phyloP scores from a whole-genome alignment of 2,888 invertebrate genomes.

The Liposcelis brunnea region DNA sequence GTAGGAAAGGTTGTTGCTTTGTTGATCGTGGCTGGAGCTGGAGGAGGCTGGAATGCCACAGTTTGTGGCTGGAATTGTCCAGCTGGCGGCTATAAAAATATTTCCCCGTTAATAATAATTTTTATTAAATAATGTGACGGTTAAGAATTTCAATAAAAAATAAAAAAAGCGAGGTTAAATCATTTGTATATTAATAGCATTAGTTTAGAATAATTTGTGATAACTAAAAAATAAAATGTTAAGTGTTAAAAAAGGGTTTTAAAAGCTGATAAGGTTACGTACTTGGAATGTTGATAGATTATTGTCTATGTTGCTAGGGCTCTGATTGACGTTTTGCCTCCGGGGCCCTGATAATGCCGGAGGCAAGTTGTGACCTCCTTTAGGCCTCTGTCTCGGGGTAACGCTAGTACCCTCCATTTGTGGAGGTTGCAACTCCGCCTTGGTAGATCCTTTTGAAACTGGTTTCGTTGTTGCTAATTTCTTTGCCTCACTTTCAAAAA shows the following conservation, averaged over 20 bases:
- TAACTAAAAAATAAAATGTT: too few relatives aligned
- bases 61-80: slow-evolving; percentile 2
- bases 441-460: slow-evolving; percentile 27
- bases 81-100: not conserved
- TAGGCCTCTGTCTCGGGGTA: slow-evolving; percentile 66
- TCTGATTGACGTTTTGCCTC: slow-evolving; percentile 1
- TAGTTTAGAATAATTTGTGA: too few relatives aligned
- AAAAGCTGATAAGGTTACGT: not conserved
- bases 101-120: too few relatives aligned
- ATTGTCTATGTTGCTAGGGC: slow-evolving; percentile 4
- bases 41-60: slow-evolving; percentile 3
- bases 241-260: not conserved
- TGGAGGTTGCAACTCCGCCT: slow-evolving; percentile 20
- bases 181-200: too few relatives aligned
- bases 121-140: too few relatives aligned
- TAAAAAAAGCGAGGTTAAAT: too few relatives aligned
- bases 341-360: slow-evolving; percentile 7
- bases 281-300: slow-evolving; percentile 5
- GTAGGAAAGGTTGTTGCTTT: not conserved
- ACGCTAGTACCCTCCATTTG: slow-evolving; percentile 59
- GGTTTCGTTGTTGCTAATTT: slow-evolving; percentile 37
- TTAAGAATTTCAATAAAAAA: too few relatives aligned
- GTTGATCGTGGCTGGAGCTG: not conserved
- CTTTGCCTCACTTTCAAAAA: slow-evolving; percentile 46
- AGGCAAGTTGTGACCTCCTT: slow-evolving; percentile 30